Conservation (phyloP, 2,797 vertebrate genomes). For the Lagorchestes hirsutus region DNA sequence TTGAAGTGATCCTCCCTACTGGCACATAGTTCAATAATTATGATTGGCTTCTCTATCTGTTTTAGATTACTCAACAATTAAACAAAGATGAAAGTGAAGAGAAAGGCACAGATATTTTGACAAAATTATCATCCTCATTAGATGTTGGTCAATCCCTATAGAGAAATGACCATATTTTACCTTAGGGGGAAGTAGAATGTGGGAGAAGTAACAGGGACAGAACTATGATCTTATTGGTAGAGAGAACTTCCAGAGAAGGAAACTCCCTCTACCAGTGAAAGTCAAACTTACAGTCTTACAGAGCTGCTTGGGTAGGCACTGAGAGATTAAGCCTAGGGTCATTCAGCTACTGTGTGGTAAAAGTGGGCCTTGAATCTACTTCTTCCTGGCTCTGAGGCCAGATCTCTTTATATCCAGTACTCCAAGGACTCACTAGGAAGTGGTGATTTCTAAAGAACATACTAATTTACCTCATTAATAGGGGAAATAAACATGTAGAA, state of each 20-base stretch:
- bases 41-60: constrained; percentile 39
- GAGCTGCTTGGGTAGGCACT: neutral
- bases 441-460: neutral
- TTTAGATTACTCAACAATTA: constrained; percentile 45
- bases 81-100: constrained; percentile 42
- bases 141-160: constrained; percentile 45
- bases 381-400: neutral
- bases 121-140: constrained; percentile 53
- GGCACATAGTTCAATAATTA: constrained; percentile 35
- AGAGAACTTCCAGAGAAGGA: neutral
- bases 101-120: constrained; percentile 63
- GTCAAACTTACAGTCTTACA: neutral
- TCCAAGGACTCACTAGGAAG: neutral
- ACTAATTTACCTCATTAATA: neutral
- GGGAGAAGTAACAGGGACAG: neutral
- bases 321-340: neutral
- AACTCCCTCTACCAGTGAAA: neutral
- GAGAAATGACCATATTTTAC: constrained; percentile 51
- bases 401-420: neutral
- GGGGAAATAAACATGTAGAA: neutral
- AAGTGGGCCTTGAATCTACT: neutral
- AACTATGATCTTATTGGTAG: neutral
- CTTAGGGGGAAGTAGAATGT: constrained; percentile 39
- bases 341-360: neutral
- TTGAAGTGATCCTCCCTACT: neutral